Percentiles rank a stretch among this genome's conserved stretches.
Evolutionary conservation across 2,113 vertebrate genomes (phyloP).

Genomic region (Nettapus auritus): DNA sequence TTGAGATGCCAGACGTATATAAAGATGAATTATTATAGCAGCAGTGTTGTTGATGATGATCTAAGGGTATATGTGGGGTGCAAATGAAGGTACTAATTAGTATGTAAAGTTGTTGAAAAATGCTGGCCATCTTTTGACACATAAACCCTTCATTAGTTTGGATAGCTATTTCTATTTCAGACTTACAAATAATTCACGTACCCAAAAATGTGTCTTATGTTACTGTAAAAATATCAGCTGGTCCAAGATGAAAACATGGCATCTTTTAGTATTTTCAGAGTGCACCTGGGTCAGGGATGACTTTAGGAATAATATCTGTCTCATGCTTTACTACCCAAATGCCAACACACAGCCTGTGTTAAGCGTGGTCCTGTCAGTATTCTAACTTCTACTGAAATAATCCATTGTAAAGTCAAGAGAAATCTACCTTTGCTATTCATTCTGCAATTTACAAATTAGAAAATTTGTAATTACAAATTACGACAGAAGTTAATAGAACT

Average conservation of each 20-base stretch:
- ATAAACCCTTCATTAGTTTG: background rate
- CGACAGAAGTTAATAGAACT: background rate
- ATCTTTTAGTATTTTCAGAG: background rate
- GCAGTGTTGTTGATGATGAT: background rate
- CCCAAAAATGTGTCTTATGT: background rate
- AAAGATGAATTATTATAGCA: background rate
- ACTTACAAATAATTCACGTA: background rate
- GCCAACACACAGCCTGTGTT: background rate
- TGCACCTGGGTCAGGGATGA: background rate
- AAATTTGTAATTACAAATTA: background rate
- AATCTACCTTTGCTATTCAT: background rate
- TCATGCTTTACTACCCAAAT: background rate
- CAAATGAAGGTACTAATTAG: background rate
- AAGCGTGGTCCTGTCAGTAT: background rate
- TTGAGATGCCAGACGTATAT: background rate
- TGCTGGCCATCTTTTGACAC: background rate
- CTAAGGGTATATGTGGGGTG: background rate
- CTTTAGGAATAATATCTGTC: background rate
- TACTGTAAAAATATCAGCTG: background rate
- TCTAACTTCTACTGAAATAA: background rate
- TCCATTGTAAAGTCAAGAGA: background rate
- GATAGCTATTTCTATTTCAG: background rate
- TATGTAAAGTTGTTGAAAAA: background rate
- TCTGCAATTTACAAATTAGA: background rate
- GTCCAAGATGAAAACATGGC: background rate